A percentile compares a stretch with the other conserved stretches of the same genome.
phyloP scores from a whole-genome alignment of 2,888 invertebrate genomes.

The Ornithoptera priamus region DNA sequence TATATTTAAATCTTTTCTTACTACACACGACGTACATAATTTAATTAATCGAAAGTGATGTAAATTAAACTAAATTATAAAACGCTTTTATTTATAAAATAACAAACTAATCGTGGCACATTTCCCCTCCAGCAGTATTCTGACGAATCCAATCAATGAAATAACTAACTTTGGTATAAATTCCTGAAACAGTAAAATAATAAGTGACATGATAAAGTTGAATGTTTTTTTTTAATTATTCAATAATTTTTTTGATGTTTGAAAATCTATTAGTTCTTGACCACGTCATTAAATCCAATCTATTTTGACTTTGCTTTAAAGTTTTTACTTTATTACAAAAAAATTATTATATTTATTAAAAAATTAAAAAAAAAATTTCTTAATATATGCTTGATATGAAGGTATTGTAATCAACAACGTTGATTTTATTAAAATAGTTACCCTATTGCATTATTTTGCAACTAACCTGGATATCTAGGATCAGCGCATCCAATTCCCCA shows the following conservation, averaged over 20 bases:
- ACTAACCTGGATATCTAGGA: conserved; percentile 74
- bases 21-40: neutral
- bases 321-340: neutral
- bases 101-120: conserved; percentile 45
- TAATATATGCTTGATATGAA: too few relatives aligned
- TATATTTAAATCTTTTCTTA: neutral
- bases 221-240: too few relatives aligned
- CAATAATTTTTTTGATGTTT: too few relatives aligned
- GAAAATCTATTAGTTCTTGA: neutral
- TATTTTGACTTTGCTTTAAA: neutral
- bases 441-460: conserved; percentile 1
- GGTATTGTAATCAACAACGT: neutral
- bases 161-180: conserved; percentile 82
- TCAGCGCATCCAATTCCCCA: conserved; percentile 84
- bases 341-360: too few relatives aligned
- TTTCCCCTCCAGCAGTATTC: conserved; percentile 54
- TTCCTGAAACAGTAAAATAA: conserved; percentile 53
- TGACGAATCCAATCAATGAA: conserved; percentile 77
- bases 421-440: neutral
- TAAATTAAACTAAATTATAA: neutral
- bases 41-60: neutral
- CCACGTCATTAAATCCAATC: neutral
- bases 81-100: neutral
- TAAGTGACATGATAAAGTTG: too few relatives aligned
- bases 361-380: neutral